Conservation (phyloP, 1,140 invertebrate genomes). For the Drosophila ironensis region DNA sequence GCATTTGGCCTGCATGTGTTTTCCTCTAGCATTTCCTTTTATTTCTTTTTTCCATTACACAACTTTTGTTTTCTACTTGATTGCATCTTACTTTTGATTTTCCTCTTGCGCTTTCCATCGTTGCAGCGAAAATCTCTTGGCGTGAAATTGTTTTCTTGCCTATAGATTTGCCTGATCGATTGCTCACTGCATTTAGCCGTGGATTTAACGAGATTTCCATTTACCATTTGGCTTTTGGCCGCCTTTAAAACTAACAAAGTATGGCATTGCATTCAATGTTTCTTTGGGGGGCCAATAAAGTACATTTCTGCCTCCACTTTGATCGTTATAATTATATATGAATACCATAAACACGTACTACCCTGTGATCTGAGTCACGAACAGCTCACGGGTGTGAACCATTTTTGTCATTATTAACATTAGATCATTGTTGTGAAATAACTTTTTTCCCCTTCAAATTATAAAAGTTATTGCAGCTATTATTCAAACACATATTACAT, state of each 20-base stretch:
- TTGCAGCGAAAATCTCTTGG: conserved; percentile 35
- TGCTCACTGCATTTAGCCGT: conserved; percentile 35
- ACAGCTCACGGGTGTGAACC: too few species aligned
- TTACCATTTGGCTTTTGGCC: conserved; percentile 3
- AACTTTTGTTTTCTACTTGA: conserved; percentile 40
- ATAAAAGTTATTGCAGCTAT: conserved; percentile 42
- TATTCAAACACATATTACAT: too few species aligned
- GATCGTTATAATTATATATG: too few species aligned
- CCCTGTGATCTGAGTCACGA: too few species aligned
- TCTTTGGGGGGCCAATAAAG: too few species aligned
- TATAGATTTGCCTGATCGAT: conserved; percentile 40
- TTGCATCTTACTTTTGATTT: conserved; percentile 35
- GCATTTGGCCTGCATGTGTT: conserved; percentile 30
- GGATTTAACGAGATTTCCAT: conserved; percentile 24
- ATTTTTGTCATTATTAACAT: background rate
- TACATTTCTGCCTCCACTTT: too few species aligned
- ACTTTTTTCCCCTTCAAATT: conserved; percentile 3
- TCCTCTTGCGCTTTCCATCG: conserved; percentile 4
- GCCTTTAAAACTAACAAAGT: too few species aligned
- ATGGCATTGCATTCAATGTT: too few species aligned
- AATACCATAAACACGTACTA: too few species aligned
- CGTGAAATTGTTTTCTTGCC: conserved; percentile 48
- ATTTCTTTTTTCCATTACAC: conserved; percentile 25
- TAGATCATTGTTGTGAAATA: background rate
- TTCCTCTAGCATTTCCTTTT: conserved; percentile 1